Conservation (phyloP, 1,140 invertebrate species). For the Sesamia nonagrioides region DNA sequence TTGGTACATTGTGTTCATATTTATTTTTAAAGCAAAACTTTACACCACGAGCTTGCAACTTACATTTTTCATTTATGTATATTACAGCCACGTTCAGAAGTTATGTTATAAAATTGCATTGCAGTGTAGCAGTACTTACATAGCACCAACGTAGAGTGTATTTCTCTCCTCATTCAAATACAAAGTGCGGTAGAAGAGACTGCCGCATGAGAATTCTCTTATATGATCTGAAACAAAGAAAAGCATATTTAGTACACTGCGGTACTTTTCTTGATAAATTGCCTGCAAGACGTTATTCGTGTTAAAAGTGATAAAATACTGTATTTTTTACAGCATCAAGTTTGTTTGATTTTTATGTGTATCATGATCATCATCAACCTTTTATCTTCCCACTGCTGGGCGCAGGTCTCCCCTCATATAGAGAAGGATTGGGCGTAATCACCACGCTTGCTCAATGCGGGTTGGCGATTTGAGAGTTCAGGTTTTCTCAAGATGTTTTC, state of each 20-base stretch:
- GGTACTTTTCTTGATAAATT: neutral
- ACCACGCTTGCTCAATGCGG: too few relatives aligned
- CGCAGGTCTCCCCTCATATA: too few relatives aligned
- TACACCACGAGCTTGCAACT: neutral
- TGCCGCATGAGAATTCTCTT: slow-evolving; percentile 95
- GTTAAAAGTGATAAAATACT: neutral
- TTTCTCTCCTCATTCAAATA: slow-evolving; percentile 95
- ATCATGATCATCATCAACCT: too few relatives aligned
- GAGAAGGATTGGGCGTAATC: too few relatives aligned
- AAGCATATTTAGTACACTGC: slow-evolving; percentile 50
- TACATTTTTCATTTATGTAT: slow-evolving; percentile 38
- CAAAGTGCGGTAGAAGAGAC: slow-evolving; percentile 96
- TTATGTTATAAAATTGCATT: slow-evolving; percentile 40
- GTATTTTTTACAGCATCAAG: neutral
- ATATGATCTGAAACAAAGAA: slow-evolving; percentile 95
- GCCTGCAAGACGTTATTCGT: neutral
- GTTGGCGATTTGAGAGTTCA: too few relatives aligned
- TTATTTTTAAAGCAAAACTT: neutral
- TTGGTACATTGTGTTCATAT: neutral
- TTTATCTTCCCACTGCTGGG: too few relatives aligned
- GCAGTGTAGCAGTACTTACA: slow-evolving; percentile 91
- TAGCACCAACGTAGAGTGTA: slow-evolving; percentile 96
- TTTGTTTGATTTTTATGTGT: too few relatives aligned
- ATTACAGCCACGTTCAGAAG: slow-evolving; percentile 37
- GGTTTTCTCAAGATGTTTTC: too few relatives aligned